Evolutionary conservation across 2,113 vertebrate genomes (phyloP).

Genomic region (Drymodes brunneopygia): DNA sequence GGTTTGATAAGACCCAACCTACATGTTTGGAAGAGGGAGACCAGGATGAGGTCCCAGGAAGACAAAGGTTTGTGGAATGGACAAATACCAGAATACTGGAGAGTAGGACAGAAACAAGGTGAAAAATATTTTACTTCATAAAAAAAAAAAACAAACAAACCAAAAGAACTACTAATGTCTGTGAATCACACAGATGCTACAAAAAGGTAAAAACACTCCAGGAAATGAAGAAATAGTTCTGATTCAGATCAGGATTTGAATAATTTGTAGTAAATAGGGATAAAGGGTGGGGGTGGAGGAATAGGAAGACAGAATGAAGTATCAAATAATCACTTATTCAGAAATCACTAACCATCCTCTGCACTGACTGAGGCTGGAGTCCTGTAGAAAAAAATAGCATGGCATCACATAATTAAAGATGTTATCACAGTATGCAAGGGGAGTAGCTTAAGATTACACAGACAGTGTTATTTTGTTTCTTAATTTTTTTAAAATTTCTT

Average conservation of each 20-base stretch:
- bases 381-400: slow-evolving; percentile 60
- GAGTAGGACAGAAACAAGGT: not conserved
- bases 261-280: not conserved
- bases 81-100: slow-evolving; percentile 44
- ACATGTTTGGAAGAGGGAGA: not conserved
- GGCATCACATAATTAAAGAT: slow-evolving; percentile 55
- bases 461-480: not conserved
- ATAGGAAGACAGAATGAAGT: slow-evolving; percentile 27
- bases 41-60: not conserved
- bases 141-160: not conserved
- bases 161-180: not conserved
- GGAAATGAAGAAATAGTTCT: slow-evolving; percentile 3
- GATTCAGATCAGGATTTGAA: not conserved
- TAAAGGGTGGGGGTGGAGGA: not conserved
- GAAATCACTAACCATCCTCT: slow-evolving; percentile 57
- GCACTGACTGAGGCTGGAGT: slow-evolving; percentile 41
- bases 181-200: slow-evolving; percentile 34
- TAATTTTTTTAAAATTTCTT: not conserved
- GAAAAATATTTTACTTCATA: not conserved
- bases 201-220: slow-evolving; percentile 39
- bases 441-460: not conserved
- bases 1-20: not conserved
- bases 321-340: slow-evolving; percentile 44
- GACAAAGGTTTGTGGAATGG: not conserved
- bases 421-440: not conserved